Conservation (phyloP, 2,113 vertebrate species). For the Cheilinus undulatus region DNA sequence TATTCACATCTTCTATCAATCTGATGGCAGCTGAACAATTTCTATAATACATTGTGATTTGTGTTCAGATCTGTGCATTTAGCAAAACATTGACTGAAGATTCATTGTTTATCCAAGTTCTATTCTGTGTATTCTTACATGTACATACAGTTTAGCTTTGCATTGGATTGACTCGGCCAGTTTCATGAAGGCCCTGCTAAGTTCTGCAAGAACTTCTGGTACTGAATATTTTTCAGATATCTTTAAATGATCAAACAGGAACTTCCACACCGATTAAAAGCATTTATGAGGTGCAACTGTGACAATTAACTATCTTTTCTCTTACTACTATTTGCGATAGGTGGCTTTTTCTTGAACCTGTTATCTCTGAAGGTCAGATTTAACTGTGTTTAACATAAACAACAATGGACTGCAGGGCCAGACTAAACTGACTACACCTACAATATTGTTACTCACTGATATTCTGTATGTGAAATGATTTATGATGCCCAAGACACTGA, state of each 20-base stretch:
- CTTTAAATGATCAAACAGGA: conserved; percentile 17
- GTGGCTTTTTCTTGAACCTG: background rate
- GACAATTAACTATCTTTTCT: background rate
- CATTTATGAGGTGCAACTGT: background rate
- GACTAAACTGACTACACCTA: conserved; percentile 64
- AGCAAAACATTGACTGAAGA: background rate
- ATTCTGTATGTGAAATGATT: conserved; percentile 30
- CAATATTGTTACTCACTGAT: conserved; percentile 24
- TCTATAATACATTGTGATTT: background rate
- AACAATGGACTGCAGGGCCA: conserved; percentile 19
- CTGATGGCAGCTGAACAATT: conserved; percentile 27
- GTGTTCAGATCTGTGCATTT: background rate
- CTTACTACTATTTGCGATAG: background rate
- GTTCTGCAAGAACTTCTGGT: conserved; percentile 30
- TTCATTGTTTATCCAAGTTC: background rate
- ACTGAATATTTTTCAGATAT: conserved; percentile 36
- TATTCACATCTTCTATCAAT: conserved; percentile 22
- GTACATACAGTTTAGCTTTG: conserved; percentile 60
- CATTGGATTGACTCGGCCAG: conserved; percentile 55
- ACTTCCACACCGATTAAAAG: background rate
- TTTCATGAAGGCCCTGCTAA: conserved; percentile 52
- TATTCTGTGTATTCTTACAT: conserved; percentile 51
- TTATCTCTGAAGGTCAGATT: background rate
- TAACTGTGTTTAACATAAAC: conserved; percentile 4
- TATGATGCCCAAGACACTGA: conserved; percentile 43